Evolutionary conservation across 1,140 invertebrate species (phyloP), one percentile per base, ranked within the genome.

Genomic region (Pseudomyrmex concolor): DNA sequence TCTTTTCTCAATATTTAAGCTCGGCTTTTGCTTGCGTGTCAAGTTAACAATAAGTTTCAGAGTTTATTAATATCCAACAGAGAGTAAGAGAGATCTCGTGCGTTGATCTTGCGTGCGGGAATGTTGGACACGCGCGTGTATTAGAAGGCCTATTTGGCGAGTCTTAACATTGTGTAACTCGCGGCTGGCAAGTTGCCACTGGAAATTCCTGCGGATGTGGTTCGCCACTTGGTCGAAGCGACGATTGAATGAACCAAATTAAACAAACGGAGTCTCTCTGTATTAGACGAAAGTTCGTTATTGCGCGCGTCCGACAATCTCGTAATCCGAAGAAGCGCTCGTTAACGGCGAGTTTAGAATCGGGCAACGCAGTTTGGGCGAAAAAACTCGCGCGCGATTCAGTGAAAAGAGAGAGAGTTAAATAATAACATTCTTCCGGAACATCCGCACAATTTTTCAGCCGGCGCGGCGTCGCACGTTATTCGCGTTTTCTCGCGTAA

Each of bases 191-290:
- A 68, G 43, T 55, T 80, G 76, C 83, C 74, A 68, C 54, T 60
- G 43, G 57, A 70, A 81, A 84, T 84, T 84, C 76, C 76, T 84
- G 83, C 48, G 76, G 74, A 54, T 68, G 63, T 25, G 74, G 74
- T 78, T 83, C 51, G 73, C 81, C 81, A 67, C 51, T 84, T 78
- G 12, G 73, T 66, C 59, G 64, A 12, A 45, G 64, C 17, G 17
- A 68, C 74, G 55, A 84, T 59, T 80, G 66, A 50, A 84, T 80
- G 59, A 84, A 84, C 76, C 55, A 45, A 60, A 84, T 70, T 70
- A 68, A 80, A 84, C 48, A 55, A 63, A 34, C 34, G 57, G 59
- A 45, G 25, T 67, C 45, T 67, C 45, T 76, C 45, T 76, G 62
- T 54, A 81, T 84, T 70, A 81, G 64, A 70, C 60, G 55, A 17